Evolutionary conservation across 2,797 vertebrate species (phyloP).

Genomic region (Schizothorax lantsangensis): DNA sequence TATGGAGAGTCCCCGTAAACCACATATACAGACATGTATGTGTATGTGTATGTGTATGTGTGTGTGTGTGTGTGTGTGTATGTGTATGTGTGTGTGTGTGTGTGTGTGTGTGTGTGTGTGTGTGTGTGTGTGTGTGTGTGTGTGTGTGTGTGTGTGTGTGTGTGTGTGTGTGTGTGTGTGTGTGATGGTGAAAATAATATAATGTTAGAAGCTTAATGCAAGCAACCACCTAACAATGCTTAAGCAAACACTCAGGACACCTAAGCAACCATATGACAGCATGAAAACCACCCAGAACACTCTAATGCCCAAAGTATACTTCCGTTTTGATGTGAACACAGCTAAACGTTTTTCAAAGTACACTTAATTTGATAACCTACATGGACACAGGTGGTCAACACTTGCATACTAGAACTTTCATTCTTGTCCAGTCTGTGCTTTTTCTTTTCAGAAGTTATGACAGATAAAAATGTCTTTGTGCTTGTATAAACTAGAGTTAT

Average conservation of each 20-base stretch:
- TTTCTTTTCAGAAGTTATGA: too few species aligned
- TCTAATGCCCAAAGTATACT: neutral
- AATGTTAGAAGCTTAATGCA: neutral
- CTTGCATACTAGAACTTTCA: neutral
- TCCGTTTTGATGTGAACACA: neutral
- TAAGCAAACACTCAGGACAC: slow-evolving; percentile 1
- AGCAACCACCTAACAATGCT: neutral
- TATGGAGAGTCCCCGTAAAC: too few species aligned
- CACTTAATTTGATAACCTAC: neutral
- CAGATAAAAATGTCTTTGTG: too few species aligned
- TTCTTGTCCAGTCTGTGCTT: neutral
- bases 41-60: too few species aligned
- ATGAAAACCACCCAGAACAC: neutral
- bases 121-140: too few species aligned
- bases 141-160: too few species aligned
- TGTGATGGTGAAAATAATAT: neutral
- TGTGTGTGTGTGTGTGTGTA: too few species aligned
- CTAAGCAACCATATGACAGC: neutral
- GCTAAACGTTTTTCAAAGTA: neutral
- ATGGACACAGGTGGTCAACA: neutral
- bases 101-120: too few species aligned
- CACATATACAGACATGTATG: too few species aligned
- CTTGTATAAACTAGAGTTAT: too few species aligned
- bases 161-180: neutral
- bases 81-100: neutral